Base-by-base conservation (phyloP, 2,888 invertebrate genomes). In the Epistrophella euchroma region DNA sequence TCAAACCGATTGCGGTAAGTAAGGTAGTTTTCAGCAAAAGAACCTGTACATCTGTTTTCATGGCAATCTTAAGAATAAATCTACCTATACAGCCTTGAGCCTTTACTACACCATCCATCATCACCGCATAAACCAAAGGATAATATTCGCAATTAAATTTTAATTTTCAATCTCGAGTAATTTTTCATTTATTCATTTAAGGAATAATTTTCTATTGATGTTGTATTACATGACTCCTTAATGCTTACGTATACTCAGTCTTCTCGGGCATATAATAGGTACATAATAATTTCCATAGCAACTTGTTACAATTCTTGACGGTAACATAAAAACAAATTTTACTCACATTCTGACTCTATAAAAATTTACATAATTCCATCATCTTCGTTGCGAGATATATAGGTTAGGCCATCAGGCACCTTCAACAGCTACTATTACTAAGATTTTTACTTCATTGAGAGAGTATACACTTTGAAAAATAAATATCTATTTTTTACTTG, bases 291-390 rank as follows among this genome's bases (percentile, higher is more conserved):
- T 25, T 66, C 32, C 4, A 47, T 3, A 60, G 47, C 72, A 76
- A 71, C 71, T 66, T 85, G 66, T 85, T 56, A 56, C 62, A 66
- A 73, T 85, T 68, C 60, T 85, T 76, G 80, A 81, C 56, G 73
- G 70, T 32, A 74, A 35, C 50, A 81, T 70, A 73, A 86, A 86
- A 77, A 86, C 73, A 74, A 82, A 86, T 82, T 82, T 82, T 66
- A 62, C 74, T 73, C 77, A 73, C 73, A 82, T 82, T 82, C 64
- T 75, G 86, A 74, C 74, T 86, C 47, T 52, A 78, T 86, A 78
- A 78, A 86, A 82, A 82, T 81, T 82, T 86, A 60, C 81, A 86
- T 82, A 82, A 86, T 82, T 77, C 62, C 35, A 66, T 81, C 56
- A 22, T 17, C 37, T 40, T 50, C 45, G 13, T 28, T 17, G 32